Percentiles rank a stretch among this genome's conserved stretches.
Conservation (phyloP, 2,888 invertebrate species). For the Aphrophora alni region DNA sequence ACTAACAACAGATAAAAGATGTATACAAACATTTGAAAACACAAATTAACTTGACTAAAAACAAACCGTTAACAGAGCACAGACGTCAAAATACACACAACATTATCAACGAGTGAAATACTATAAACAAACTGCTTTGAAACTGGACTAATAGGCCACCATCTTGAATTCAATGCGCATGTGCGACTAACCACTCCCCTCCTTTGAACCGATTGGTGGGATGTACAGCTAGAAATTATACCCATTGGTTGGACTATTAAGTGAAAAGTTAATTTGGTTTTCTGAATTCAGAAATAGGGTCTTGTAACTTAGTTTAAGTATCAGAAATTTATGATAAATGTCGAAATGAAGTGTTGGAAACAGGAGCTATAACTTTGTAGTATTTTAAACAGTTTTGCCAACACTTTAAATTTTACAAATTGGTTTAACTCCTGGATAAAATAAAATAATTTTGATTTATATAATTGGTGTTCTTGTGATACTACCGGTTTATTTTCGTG, state of each 20-base stretch:
- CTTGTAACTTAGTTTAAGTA: not conserved
- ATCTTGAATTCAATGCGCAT: not conserved
- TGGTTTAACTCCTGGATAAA: not conserved
- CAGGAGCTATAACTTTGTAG: not conserved
- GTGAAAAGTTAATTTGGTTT: not conserved
- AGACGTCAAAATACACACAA: not conserved
- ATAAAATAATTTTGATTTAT: not conserved
- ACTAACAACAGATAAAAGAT: not conserved
- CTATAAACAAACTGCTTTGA: not conserved
- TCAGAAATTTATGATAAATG: not conserved
- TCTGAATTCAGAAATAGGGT: not conserved
- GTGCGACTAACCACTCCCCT: not conserved
- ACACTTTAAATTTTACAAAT: not conserved
- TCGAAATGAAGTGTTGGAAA: not conserved
- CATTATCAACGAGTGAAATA: not conserved
- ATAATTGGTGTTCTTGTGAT: not conserved
- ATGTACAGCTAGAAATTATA: not conserved
- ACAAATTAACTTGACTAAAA: not conserved
- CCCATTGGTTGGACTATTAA: not conserved
- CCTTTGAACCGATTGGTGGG: not conserved
- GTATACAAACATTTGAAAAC: not conserved
- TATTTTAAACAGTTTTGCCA: not conserved
- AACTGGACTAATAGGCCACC: not conserved
- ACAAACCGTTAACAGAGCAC: not conserved
- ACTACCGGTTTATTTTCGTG: no score